Conservation (phyloP, 2,113 vertebrate genomes). For the Henicopernis longicauda region DNA sequence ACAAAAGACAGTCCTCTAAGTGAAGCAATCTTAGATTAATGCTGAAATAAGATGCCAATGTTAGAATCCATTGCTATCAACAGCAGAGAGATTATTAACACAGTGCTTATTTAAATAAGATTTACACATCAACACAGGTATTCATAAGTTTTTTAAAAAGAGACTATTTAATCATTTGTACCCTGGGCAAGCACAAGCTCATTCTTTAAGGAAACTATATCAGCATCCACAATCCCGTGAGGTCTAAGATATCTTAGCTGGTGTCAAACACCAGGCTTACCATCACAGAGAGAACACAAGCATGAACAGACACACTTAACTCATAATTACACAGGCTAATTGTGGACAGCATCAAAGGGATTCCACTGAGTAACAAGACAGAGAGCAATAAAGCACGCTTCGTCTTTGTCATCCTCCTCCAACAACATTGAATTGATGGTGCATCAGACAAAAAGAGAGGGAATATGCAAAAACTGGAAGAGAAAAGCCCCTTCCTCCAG, state of each 20-base stretch:
- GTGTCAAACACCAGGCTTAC: not conserved
- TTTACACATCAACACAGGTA: conserved; percentile 16
- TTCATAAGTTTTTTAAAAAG: not conserved
- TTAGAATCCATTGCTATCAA: not conserved
- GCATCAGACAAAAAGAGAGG: not conserved
- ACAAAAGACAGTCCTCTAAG: not conserved
- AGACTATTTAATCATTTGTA: not conserved
- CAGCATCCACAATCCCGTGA: not conserved
- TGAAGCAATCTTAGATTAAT: not conserved
- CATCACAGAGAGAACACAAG: not conserved
- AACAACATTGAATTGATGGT: not conserved
- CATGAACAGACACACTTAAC: not conserved
- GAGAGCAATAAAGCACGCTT: conserved; percentile 21
- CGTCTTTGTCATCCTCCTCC: not conserved
- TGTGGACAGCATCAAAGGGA: conserved; percentile 25
- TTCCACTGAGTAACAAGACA: conserved; percentile 17
- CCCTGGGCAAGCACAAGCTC: not conserved
- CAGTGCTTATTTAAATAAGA: conserved; percentile 3
- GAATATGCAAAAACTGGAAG: not conserved
- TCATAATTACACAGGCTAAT: conserved; percentile 44
- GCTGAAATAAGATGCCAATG: not conserved
- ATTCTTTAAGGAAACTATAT: not conserved
- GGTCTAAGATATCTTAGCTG: not conserved
- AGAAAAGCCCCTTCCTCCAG: not conserved
- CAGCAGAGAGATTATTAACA: conserved; percentile 4